These are phyloP conservation scores for Musca vetustissima DNA, from an alignment of 1,140 invertebrate genomes.

Conservation along the genomic window DNA sequence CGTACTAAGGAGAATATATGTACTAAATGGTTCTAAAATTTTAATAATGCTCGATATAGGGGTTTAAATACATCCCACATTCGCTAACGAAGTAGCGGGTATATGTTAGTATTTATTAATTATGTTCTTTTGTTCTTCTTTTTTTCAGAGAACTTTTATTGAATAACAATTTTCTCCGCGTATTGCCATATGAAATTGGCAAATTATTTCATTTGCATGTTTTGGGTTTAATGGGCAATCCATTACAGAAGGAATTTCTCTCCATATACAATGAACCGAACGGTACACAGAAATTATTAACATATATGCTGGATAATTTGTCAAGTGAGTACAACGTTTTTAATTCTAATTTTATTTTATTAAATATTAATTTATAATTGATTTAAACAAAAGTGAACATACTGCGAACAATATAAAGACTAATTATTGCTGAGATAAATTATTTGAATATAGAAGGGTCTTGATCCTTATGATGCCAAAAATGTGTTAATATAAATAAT, in stretches of 20 bases:
- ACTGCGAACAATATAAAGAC: not conserved
- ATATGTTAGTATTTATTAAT: not conserved
- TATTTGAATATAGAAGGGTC: no score
- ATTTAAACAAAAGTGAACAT: no score
- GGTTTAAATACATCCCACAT: no score
- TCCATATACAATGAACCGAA: conserved; percentile 89
- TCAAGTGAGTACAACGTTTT: conserved; percentile 71
- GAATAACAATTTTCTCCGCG: conserved; percentile 90
- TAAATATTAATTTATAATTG: not conserved
- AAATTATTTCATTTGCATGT: conserved; percentile 95
- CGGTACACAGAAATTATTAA: conserved; percentile 90
- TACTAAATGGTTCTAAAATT: no score
- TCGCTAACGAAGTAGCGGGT: no score
- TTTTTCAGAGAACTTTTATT: conserved; percentile 85
- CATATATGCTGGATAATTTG: conserved; percentile 91
- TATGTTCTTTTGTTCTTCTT: conserved; percentile 33
- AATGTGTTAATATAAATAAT: no score
- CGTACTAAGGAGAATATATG: no score
- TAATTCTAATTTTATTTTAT: not conserved
- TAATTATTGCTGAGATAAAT: no score
- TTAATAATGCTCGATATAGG: no score
- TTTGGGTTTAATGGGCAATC: conserved; percentile 90
- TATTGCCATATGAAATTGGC: conserved; percentile 94
- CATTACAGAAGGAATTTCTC: conserved; percentile 88
- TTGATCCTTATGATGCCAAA: no score